Evolutionary conservation across 92 coral and sea anemone species (phyloP).

Genomic region (Heliopora coerulea): DNA sequence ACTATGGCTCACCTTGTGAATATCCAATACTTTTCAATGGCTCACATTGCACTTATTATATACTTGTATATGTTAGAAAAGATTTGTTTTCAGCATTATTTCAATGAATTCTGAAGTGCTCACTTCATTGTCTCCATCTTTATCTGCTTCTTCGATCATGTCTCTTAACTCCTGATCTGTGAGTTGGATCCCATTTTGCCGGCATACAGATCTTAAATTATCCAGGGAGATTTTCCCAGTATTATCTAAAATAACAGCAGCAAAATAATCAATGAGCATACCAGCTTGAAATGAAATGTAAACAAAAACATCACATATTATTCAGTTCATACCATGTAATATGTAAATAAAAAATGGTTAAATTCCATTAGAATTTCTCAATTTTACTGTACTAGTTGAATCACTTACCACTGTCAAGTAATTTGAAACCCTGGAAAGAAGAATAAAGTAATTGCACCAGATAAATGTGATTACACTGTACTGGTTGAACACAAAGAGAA

Average conservation of each 20-base stretch:
- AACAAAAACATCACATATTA: too few species aligned
- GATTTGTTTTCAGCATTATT: slow-evolving; percentile 87
- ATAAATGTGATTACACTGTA: too few species aligned
- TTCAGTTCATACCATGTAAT: too few species aligned
- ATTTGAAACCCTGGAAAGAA: slow-evolving; percentile 73
- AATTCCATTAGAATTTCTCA: too few species aligned
- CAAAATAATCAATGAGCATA: neutral
- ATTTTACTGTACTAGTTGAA: too few species aligned
- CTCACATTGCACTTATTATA: too few species aligned
- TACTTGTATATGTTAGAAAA: too few species aligned
- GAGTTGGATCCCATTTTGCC: slow-evolving; percentile 75
- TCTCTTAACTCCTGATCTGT: slow-evolving; percentile 90
- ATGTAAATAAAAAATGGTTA: too few species aligned
- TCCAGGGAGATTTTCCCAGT: slow-evolving; percentile 78
- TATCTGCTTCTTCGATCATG: slow-evolving; percentile 95
- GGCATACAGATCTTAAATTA: slow-evolving; percentile 76
- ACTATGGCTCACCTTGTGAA: too few species aligned
- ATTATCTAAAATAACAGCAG: slow-evolving; percentile 53
- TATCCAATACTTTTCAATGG: too few species aligned
- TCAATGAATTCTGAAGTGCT: slow-evolving; percentile 86
- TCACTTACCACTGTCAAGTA: slow-evolving; percentile 87
- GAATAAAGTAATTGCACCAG: slow-evolving; percentile 9
- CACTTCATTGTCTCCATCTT: slow-evolving; percentile 85
- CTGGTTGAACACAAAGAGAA: neutral
- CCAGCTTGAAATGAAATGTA: too few species aligned